A percentile compares a stretch with the other conserved stretches of the same genome.
Conservation (phyloP, 2,113 vertebrate species). For the Crotophaga sulcirostris region DNA sequence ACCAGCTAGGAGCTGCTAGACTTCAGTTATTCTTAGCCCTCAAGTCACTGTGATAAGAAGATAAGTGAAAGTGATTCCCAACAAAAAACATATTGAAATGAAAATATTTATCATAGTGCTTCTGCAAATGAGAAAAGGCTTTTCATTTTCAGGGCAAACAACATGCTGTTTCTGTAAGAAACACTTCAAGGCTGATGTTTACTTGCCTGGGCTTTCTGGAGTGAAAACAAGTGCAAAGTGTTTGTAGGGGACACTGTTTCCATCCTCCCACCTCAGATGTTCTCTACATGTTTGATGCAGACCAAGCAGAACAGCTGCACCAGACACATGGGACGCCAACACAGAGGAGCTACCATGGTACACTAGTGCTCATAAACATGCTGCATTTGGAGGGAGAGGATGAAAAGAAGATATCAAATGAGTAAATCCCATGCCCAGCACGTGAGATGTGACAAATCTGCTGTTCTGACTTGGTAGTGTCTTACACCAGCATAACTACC, state of each 20-base stretch:
- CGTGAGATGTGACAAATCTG: neutral
- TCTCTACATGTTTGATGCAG: accelerated
- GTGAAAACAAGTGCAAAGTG: neutral
- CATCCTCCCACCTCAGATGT: neutral
- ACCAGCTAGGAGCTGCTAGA: constrained; percentile 27
- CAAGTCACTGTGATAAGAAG: neutral
- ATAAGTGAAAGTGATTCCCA: constrained; percentile 10
- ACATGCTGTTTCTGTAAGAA: neutral
- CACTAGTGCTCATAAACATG: neutral
- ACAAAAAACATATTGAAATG: neutral
- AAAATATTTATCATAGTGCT: constrained; percentile 40
- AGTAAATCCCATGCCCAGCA: neutral
- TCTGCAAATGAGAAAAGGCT: neutral
- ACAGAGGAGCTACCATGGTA: neutral
- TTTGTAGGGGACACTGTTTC: neutral
- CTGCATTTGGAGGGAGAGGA: neutral
- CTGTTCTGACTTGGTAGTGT: neutral
- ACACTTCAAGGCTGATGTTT: neutral
- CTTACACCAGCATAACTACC: neutral
- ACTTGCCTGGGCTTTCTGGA: neutral
- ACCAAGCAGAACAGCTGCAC: neutral
- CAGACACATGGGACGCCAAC: neutral
- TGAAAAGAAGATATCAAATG: neutral
- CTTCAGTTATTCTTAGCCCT: constrained; percentile 47
- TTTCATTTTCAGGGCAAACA: neutral